phyloP scores from a whole-genome alignment of 2,113 vertebrate species.

The Vidua macroura region DNA sequence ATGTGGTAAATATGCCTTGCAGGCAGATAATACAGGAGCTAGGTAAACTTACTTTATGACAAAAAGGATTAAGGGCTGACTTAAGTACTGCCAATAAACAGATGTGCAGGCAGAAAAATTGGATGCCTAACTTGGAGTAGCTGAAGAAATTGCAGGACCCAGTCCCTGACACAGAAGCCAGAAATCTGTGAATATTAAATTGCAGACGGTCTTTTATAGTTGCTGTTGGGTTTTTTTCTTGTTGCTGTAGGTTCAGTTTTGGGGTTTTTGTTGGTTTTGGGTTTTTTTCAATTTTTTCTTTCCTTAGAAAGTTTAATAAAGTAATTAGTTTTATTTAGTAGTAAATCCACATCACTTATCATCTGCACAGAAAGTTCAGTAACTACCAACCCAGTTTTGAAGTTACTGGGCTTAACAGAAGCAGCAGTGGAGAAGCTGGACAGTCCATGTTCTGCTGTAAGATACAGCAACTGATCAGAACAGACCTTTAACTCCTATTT shows the following conservation, averaged over 20 bases:
- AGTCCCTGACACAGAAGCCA: background rate
- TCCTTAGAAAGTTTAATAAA: background rate
- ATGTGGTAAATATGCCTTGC: background rate
- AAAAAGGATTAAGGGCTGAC: background rate
- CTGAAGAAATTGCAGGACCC: background rate
- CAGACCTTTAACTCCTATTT: background rate
- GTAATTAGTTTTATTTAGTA: background rate
- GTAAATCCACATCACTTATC: background rate
- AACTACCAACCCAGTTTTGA: background rate
- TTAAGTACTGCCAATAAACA: slow-evolving; percentile 1
- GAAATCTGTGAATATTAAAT: background rate
- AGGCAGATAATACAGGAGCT: background rate
- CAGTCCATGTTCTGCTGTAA: background rate
- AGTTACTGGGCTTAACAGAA: background rate
- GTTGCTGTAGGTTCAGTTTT: background rate
- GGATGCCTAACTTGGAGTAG: background rate
- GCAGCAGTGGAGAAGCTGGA: background rate
- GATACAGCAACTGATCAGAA: background rate
- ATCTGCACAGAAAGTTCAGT: background rate
- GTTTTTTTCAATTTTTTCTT: background rate
- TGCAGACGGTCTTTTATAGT: background rate
- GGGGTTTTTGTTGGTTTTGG: too few species aligned
- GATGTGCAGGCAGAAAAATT: background rate
- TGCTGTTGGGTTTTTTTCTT: background rate
- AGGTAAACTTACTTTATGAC: background rate